phyloP scores from a whole-genome alignment of 2,797 vertebrate species.

The Cynodonichthys magdalenae region DNA sequence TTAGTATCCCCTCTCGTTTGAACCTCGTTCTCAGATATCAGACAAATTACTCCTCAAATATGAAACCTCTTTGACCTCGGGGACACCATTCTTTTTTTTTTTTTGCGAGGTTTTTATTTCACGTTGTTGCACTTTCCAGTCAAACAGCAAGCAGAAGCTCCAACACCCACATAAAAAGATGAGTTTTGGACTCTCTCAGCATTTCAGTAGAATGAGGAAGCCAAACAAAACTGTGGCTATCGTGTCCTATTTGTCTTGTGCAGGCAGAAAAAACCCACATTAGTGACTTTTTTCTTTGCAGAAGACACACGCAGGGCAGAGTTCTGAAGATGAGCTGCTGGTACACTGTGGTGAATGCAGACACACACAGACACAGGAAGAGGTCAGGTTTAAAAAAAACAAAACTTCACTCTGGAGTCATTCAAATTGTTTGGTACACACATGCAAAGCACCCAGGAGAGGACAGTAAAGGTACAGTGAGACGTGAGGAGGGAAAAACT shows the following conservation, averaged over 20 bases:
- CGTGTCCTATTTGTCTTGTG: not conserved
- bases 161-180: constrained; percentile 27
- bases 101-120: not conserved
- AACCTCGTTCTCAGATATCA: not conserved
- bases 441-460: constrained; percentile 35
- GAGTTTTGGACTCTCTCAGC: constrained; percentile 11
- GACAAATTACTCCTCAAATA: not conserved
- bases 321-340: constrained; percentile 1
- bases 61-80: not conserved
- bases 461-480: not conserved
- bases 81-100: not conserved
- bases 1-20: not conserved
- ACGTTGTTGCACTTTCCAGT: constrained; percentile 7
- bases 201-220: constrained; percentile 36
- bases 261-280: not conserved
- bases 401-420: not conserved
- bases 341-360: not conserved
- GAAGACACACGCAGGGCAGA: not conserved
- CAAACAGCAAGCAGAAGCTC: constrained; percentile 18
- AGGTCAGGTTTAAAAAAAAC: not conserved
- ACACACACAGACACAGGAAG: constrained; percentile 11
- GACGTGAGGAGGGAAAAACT: not conserved
- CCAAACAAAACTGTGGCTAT: not conserved
- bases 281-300: not conserved
- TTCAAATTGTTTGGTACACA: constrained; percentile 31